Conservation (phyloP, 2,888 invertebrate genomes). For the Bibio marci region DNA sequence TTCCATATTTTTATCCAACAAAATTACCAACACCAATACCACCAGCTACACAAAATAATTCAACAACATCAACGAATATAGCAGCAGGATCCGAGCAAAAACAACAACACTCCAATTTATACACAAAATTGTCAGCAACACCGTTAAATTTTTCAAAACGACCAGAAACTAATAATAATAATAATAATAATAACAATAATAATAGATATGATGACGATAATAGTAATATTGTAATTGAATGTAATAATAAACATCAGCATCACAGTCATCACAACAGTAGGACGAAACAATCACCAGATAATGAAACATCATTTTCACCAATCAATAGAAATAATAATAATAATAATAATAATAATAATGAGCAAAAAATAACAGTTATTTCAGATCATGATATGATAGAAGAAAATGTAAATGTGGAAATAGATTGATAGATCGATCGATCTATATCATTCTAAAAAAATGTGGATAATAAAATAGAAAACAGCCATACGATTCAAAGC, state of each 20-base stretch:
- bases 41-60: slow-evolving; percentile 14
- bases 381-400: slow-evolving; percentile 14
- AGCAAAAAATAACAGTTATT: slow-evolving; percentile 1
- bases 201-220: slow-evolving; percentile 9
- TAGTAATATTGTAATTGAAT: slow-evolving; percentile 5
- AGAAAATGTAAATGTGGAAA: slow-evolving; percentile 29
- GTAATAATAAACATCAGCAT: background rate
- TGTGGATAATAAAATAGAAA: too few species aligned
- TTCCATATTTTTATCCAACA: slow-evolving; percentile 27
- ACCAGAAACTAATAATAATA: slow-evolving; percentile 3
- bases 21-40: slow-evolving; percentile 28
- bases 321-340: background rate
- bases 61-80: slow-evolving; percentile 4
- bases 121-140: slow-evolving; percentile 7
- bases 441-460: too few species aligned
- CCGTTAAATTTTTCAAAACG: slow-evolving; percentile 10
- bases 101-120: slow-evolving; percentile 4
- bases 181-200: slow-evolving; percentile 9
- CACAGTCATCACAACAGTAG: background rate
- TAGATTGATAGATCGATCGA: slow-evolving; percentile 23
- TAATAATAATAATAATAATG: background rate
- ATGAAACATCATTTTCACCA: background rate
- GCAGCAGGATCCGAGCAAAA: slow-evolving; percentile 1
- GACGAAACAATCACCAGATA: background rate
- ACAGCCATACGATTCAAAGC: too few species aligned